phyloP scores from a whole-genome alignment of 2,797 vertebrate genomes.

The Fistularia tabacaria region DNA sequence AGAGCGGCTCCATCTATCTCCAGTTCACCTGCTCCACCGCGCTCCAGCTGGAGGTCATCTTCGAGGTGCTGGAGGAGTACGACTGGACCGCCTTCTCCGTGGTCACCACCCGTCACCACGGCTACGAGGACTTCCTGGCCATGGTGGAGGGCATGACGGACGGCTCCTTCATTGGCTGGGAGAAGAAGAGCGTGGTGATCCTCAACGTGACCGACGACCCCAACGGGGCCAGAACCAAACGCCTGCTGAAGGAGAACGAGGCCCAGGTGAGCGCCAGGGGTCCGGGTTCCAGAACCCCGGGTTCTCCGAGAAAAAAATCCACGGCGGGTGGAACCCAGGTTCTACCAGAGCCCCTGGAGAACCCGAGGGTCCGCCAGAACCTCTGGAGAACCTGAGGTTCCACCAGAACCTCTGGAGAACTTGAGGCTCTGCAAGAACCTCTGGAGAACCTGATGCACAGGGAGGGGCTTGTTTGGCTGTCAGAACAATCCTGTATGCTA shows the following conservation, averaged over 20 bases:
- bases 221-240: conserved; percentile 73
- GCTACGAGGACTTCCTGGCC: conserved; percentile 89
- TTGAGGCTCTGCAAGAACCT: no score
- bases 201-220: conserved; percentile 86
- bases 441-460: no score
- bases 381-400: no score
- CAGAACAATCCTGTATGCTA: no score
- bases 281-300: no score
- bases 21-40: conserved; percentile 90
- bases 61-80: conserved; percentile 94
- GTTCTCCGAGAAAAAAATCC: neutral
- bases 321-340: neutral
- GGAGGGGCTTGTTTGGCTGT: no score
- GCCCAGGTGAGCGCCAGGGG: conserved; percentile 83
- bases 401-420: no score
- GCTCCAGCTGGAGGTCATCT: conserved; percentile 91
- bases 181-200: conserved; percentile 85
- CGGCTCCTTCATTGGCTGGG: conserved; percentile 93
- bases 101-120: conserved; percentile 88
- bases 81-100: conserved; percentile 94
- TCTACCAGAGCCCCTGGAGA: no score
- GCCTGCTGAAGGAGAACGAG: conserved; percentile 85
- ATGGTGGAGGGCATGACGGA: conserved; percentile 93
- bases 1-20: conserved; percentile 91
- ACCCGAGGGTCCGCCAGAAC: no score